phyloP scores from a whole-genome alignment of 2,888 invertebrate species.

The Bhutanitis thaidina region DNA sequence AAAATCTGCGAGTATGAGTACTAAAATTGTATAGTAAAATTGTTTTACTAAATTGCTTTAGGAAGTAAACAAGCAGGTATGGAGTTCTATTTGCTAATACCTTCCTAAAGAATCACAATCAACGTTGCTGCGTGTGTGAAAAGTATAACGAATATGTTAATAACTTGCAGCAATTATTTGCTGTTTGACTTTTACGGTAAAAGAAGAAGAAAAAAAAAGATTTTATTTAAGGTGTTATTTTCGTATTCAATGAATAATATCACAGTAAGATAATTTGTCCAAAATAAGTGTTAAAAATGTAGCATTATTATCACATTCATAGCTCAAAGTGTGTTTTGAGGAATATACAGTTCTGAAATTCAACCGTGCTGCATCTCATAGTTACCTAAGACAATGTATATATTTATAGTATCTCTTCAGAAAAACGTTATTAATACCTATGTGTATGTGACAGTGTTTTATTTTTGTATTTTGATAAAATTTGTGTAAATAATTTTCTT shows the following conservation, averaged over 20 bases:
- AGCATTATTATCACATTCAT: constrained; percentile 33
- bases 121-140: neutral
- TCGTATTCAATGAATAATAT: constrained; percentile 19
- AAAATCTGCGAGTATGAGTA: no score
- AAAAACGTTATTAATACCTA: constrained; percentile 52
- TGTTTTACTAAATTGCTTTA: no score
- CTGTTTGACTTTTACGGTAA: constrained; percentile 20
- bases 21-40: no score
- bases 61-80: no score
- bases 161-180: neutral
- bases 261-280: constrained; percentile 30
- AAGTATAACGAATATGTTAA: neutral
- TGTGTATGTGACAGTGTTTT: constrained; percentile 78
- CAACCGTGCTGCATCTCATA: constrained; percentile 38
- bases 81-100: no score
- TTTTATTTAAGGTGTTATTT: constrained; percentile 26
- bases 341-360: constrained; percentile 29
- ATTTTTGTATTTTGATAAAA: constrained; percentile 80
- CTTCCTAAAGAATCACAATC: no score
- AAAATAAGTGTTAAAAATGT: constrained; percentile 30
- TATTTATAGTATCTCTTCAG: constrained; percentile 51
- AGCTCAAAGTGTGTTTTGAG: constrained; percentile 34
- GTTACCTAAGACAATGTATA: constrained; percentile 47
- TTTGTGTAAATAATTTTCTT: constrained; percentile 79
- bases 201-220: constrained; percentile 21